phyloP scores from a whole-genome alignment of 2,797 vertebrate species.

The Sebastes wilsoni region DNA sequence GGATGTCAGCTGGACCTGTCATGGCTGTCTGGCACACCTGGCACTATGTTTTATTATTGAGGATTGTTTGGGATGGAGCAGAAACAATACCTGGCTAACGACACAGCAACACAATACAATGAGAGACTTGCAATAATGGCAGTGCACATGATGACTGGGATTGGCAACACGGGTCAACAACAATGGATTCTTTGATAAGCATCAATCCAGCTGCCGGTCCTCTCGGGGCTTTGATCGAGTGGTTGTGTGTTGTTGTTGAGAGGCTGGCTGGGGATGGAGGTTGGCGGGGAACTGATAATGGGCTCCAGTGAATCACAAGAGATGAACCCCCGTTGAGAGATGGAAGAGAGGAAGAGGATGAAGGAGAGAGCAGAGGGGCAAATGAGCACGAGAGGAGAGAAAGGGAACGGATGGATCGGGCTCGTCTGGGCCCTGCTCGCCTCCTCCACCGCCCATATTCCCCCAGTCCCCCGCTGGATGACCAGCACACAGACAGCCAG shows the following conservation, averaged over 20 bases:
- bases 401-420: conserved; percentile 20
- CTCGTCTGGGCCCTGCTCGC: background rate
- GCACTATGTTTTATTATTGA: conserved; percentile 45
- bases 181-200: conserved; percentile 73
- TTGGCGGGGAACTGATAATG: conserved; percentile 67
- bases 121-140: conserved; percentile 49
- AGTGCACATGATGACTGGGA: conserved; percentile 55
- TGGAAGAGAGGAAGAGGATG: conserved; percentile 42
- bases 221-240: conserved; percentile 68
- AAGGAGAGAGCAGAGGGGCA: conserved; percentile 36
- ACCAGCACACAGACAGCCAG: conserved; percentile 62
- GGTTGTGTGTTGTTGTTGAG: conserved; percentile 68
- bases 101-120: conserved; percentile 36
- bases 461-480: conserved; percentile 53
- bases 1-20: conserved; percentile 45
- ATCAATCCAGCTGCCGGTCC: conserved; percentile 64
- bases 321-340: conserved; percentile 70
- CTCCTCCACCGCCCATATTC: conserved; percentile 23
- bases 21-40: conserved; percentile 34
- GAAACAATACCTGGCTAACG: conserved; percentile 52
- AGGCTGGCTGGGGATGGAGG: conserved; percentile 61
- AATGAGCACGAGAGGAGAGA: conserved; percentile 23
- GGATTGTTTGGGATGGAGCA: conserved; percentile 48
- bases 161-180: conserved; percentile 69
- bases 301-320: conserved; percentile 67